Percentiles rank a stretch among this genome's conserved stretches.
phyloP scores from a whole-genome alignment of 2,113 vertebrate genomes.

The Bucco capensis region DNA sequence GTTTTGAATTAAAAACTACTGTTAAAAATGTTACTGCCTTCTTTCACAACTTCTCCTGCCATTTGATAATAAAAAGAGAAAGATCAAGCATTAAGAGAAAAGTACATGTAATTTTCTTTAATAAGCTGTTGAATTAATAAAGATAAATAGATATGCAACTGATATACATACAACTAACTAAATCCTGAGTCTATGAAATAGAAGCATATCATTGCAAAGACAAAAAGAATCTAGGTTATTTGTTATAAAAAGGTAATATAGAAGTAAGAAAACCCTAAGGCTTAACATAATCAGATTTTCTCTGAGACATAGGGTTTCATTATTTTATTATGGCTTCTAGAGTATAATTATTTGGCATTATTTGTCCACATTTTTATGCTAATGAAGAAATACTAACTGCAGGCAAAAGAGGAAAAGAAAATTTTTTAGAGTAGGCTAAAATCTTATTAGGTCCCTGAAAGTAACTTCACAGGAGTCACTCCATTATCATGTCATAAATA shows the following conservation, averaged over 20 bases:
- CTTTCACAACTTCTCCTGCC: neutral
- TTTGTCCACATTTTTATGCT: neutral
- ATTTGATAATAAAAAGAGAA: neutral
- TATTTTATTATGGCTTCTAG: neutral
- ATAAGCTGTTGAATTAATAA: neutral
- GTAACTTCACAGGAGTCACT: neutral
- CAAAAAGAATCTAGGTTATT: neutral
- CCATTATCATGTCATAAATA: neutral
- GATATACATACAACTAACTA: neutral
- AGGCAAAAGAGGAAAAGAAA: neutral
- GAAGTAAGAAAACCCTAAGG: neutral
- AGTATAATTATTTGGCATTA: neutral
- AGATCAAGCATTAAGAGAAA: neutral
- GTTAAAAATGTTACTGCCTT: neutral
- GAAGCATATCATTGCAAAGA: neutral
- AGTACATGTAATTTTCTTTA: neutral
- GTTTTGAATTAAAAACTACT: neutral
- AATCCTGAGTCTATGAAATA: neutral
- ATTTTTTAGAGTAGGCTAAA: neutral
- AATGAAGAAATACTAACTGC: neutral
- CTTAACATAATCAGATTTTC: neutral
- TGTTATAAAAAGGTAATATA: neutral
- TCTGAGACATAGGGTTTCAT: neutral
- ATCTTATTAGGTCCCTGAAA: neutral
- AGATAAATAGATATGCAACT: neutral